Evolutionary conservation across 2,797 vertebrate genomes (phyloP).

Genomic region (Picus viridis): DNA sequence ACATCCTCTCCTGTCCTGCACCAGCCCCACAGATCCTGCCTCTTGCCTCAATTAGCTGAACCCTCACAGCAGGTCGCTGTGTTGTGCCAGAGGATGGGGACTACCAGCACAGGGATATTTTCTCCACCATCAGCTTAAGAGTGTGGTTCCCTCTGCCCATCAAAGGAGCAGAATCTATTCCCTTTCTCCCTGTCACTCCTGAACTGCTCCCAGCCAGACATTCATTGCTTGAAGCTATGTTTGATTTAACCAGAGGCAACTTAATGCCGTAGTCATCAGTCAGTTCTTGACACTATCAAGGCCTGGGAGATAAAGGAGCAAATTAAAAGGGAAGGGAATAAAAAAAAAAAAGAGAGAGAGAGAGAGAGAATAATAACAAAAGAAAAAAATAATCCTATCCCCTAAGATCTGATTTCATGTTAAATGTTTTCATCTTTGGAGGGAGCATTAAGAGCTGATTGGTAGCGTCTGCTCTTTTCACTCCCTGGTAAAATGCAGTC

Average conservation of each 20-base stretch:
- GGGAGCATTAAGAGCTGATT: slow-evolving; percentile 4
- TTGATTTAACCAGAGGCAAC: slow-evolving; percentile 47
- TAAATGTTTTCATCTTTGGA: slow-evolving; percentile 38
- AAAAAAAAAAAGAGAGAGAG: neutral
- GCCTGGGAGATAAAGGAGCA: slow-evolving; percentile 14
- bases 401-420: neutral
- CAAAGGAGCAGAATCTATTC: neutral
- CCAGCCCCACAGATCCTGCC: neutral
- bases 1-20: neutral
- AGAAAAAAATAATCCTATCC: neutral
- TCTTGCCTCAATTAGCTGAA: neutral
- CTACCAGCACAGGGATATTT: neutral
- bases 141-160: neutral
- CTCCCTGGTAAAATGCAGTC: neutral
- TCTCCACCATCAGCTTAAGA: neutral
- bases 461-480: neutral
- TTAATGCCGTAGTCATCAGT: neutral
- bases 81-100: neutral
- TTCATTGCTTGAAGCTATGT: neutral
- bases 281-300: slow-evolving; percentile 38
- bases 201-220: slow-evolving; percentile 7
- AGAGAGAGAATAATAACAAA: neutral
- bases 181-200: neutral
- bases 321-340: slow-evolving; percentile 25
- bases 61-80: neutral